Conservation (phyloP, 2,113 vertebrate species). For the Grammomys surdaster region DNA sequence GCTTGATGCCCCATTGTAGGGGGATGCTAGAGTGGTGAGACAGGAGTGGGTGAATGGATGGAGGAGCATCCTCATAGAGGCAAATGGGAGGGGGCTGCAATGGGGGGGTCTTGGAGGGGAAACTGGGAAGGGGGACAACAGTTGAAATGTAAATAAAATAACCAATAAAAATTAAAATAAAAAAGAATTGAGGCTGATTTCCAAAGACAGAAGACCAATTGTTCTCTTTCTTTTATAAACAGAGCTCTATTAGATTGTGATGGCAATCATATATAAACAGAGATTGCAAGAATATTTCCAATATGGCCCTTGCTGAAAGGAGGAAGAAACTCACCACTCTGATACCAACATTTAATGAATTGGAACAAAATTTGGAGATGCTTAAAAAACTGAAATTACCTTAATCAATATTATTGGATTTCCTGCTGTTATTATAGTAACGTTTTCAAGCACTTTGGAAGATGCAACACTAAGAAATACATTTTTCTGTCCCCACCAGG, state of each 20-base stretch:
- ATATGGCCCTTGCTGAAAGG: neutral
- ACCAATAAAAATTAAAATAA: no score
- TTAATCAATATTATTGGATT: neutral
- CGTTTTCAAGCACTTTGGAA: neutral
- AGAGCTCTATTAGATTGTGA: neutral
- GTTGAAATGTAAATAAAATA: no score
- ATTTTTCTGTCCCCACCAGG: neutral
- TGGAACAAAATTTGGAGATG: neutral
- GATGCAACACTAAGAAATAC: conserved; percentile 7
- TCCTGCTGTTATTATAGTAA: neutral
- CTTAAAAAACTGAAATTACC: conserved; percentile 9
- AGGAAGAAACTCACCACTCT: neutral
- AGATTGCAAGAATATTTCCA: neutral
- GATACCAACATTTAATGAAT: conserved; percentile 6
- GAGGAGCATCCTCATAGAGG: no score
- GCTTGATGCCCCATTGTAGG: no score
- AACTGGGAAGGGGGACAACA: no score
- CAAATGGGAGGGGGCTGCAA: no score
- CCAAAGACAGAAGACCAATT: neutral
- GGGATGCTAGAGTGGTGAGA: no score
- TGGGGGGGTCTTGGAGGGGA: no score
- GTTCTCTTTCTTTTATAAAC: neutral
- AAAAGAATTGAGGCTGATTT: neutral
- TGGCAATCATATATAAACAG: neutral
- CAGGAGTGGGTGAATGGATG: no score